phyloP scores from a whole-genome alignment of 2,797 vertebrate genomes.

The Bucorvus abyssinicus region DNA sequence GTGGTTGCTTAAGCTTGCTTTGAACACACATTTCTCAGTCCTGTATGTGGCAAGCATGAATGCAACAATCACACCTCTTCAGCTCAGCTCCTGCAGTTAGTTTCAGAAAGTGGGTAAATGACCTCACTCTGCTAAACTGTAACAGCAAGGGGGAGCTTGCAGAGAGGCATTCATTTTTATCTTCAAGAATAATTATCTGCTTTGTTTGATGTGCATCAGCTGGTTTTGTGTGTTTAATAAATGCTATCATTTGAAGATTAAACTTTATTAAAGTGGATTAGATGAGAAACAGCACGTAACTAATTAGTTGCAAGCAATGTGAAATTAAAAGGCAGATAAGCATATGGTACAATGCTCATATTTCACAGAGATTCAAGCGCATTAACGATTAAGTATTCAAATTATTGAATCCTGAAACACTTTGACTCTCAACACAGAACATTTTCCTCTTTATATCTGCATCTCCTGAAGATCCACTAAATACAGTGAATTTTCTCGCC shows the following conservation, averaged over 20 bases:
- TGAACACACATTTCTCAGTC: neutral
- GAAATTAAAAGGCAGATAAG: neutral
- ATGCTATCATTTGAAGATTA: neutral
- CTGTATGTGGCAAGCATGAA: neutral
- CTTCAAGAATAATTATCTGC: neutral
- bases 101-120: neutral
- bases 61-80: neutral
- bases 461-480: neutral
- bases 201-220: neutral
- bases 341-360: neutral
- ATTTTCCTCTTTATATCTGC: neutral
- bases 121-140: neutral
- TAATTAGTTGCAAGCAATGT: neutral
- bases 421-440: neutral
- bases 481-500: neutral
- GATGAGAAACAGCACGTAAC: neutral
- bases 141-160: neutral
- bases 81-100: rapidly evolving
- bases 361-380: neutral
- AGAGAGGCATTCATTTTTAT: neutral
- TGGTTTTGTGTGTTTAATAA: neutral
- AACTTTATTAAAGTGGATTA: neutral
- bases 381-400: neutral
- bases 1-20: neutral
- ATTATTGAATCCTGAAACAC: neutral